A percentile compares a stretch with the other conserved stretches of the same genome.
These are phyloP conservation scores for Aramus guarauna DNA, from an alignment of 2,113 vertebrate species.

Conservation along the genomic window DNA sequence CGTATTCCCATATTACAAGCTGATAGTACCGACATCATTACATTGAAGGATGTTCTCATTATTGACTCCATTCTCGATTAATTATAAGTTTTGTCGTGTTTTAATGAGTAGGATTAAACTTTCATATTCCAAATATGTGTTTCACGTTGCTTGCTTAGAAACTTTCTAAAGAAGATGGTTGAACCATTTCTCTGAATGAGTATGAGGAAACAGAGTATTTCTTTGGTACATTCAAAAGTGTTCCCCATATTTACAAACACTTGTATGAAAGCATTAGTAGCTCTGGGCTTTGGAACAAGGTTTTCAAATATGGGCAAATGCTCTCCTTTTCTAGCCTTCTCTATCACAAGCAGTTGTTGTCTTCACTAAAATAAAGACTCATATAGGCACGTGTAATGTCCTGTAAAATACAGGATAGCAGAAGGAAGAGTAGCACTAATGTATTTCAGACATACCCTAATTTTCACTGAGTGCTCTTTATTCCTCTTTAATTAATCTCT, in stretches of 20 bases:
- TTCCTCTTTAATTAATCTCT: neutral
- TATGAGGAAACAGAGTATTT: neutral
- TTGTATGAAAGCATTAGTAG: neutral
- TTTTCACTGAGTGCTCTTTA: neutral
- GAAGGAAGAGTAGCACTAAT: neutral
- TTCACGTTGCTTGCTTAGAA: neutral
- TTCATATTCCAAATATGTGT: slow-evolving; percentile 32
- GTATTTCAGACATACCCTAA: neutral
- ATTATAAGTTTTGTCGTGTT: slow-evolving; percentile 50
- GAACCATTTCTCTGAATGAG: neutral
- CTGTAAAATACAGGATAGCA: neutral
- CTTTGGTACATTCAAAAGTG: neutral
- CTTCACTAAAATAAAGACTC: neutral
- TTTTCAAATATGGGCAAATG: neutral
- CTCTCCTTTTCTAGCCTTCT: neutral
- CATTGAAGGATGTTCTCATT: slow-evolving; percentile 44
- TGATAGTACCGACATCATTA: slow-evolving; percentile 45
- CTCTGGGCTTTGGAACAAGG: neutral
- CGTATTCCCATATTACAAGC: neutral
- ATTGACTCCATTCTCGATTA: slow-evolving; percentile 53
- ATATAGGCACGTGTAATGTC: neutral
- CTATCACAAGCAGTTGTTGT: neutral
- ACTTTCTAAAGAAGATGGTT: neutral
- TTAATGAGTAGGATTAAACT: slow-evolving; percentile 57
- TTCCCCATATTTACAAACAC: neutral